Evolutionary conservation across 2,113 vertebrate genomes (phyloP).

Genomic region (Grus americana): DNA sequence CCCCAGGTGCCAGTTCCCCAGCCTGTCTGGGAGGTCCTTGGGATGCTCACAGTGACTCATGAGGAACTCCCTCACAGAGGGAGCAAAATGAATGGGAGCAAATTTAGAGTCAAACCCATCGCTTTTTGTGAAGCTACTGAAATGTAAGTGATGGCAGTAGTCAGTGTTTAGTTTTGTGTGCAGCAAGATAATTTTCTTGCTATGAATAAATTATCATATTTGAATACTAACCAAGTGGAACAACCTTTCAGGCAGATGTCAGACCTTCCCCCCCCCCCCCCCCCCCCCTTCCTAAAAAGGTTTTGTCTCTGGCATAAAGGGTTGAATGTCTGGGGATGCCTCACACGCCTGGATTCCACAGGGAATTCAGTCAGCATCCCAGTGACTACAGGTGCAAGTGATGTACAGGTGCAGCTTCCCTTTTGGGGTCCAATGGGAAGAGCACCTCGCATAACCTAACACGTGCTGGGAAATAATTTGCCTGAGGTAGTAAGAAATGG

Average conservation of each 20-base stretch:
- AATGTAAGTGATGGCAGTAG: background rate
- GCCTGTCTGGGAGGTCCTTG: background rate
- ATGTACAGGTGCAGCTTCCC: background rate
- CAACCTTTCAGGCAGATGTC: background rate
- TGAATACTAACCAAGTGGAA: constrained; percentile 21
- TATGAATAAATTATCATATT: constrained; percentile 31
- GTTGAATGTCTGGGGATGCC: background rate
- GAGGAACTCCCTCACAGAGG: background rate
- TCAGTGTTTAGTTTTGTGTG: background rate
- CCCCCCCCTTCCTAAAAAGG: background rate
- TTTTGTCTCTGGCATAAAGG: background rate
- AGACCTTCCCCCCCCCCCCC: background rate
- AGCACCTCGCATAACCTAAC: background rate
- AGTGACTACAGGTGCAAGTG: background rate
- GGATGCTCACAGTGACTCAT: background rate
- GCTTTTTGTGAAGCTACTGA: background rate
- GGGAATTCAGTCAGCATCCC: background rate
- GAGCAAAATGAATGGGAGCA: background rate
- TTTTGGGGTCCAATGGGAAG: background rate
- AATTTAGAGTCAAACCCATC: background rate
- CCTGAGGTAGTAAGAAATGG: background rate
- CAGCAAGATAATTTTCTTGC: background rate
- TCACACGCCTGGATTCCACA: background rate
- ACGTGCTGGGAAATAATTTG: background rate
- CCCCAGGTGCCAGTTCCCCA: background rate